These are phyloP conservation scores for Phymanthus crucifer DNA, from an alignment of 92 coral and sea anemone genomes.

Conservation along the genomic window DNA sequence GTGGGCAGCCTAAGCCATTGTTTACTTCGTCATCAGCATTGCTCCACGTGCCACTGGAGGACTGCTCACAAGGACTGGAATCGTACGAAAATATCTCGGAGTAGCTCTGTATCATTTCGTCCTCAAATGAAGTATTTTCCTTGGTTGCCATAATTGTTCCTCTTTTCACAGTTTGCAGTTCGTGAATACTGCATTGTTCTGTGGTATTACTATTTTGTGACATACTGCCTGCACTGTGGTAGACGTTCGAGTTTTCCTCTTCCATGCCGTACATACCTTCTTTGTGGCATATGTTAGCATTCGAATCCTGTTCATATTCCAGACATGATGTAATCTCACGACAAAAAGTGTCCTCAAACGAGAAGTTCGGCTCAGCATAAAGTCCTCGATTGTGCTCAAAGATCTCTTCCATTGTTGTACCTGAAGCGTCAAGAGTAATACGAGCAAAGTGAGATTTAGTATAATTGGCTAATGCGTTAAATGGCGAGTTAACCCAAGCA, in stretches of 20 bases:
- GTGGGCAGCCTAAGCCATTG: slow-evolving; percentile 45
- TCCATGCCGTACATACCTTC: slow-evolving; percentile 5
- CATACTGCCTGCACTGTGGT: slow-evolving; percentile 7
- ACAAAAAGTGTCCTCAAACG: slow-evolving; percentile 46
- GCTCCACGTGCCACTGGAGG: slow-evolving; percentile 66
- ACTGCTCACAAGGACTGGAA: slow-evolving; percentile 35
- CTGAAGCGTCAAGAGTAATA: slow-evolving; percentile 1
- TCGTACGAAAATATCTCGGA: slow-evolving; percentile 25
- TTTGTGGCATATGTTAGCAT: slow-evolving; percentile 12
- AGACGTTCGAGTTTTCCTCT: slow-evolving; percentile 11
- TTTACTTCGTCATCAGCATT: slow-evolving; percentile 43
- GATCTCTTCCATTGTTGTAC: slow-evolving; percentile 30
- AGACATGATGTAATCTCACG: slow-evolving; percentile 42
- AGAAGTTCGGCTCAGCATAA: slow-evolving; percentile 43
- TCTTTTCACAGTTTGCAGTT: slow-evolving; percentile 21
- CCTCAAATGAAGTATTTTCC: slow-evolving; percentile 14
- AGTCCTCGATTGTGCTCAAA: slow-evolving; percentile 35
- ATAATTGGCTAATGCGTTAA: slow-evolving; percentile 10
- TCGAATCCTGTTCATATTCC: slow-evolving; percentile 37
- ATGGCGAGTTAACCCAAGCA: neutral
- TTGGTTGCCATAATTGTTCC: slow-evolving; percentile 23
- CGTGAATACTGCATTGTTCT: slow-evolving; percentile 27
- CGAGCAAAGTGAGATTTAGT: slow-evolving; percentile 1
- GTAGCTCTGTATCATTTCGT: slow-evolving; percentile 16
- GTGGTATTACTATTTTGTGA: neutral